Conservation (phyloP, 1,140 invertebrate genomes). For the Philotrypesis tridentata region DNA sequence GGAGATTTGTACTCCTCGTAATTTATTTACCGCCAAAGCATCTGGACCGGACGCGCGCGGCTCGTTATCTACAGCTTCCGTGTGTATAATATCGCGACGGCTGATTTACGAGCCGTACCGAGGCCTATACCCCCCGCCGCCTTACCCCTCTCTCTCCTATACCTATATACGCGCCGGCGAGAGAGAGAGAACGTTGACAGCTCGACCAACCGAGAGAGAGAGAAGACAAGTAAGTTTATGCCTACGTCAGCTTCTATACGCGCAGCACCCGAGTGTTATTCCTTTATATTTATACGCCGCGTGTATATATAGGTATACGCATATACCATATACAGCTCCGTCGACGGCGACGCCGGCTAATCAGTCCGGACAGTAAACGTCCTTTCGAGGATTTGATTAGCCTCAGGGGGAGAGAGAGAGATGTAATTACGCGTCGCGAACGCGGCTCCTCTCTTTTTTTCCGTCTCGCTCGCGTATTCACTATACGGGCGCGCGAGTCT, state of each 20-base stretch:
- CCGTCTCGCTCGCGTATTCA: too few species aligned
- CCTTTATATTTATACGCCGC: too few species aligned
- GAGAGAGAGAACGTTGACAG: background rate
- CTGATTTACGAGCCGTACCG: constrained; percentile 34
- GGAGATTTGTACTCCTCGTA: background rate
- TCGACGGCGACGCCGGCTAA: constrained; percentile 19
- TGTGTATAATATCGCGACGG: constrained; percentile 27
- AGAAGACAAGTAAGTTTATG: constrained; percentile 25
- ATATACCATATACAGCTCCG: background rate
- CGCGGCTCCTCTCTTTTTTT: background rate
- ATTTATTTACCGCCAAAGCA: constrained; percentile 39
- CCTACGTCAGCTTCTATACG: too few species aligned
- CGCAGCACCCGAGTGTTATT: too few species aligned
- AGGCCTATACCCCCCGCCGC: background rate
- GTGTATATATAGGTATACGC: background rate
- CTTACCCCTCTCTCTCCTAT: too few species aligned
- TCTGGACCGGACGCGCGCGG: constrained; percentile 35
- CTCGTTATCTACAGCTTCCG: constrained; percentile 37
- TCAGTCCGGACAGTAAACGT: constrained; percentile 13
- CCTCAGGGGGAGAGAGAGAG: background rate
- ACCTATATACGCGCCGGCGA: too few species aligned
- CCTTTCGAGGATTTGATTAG: constrained; percentile 34
- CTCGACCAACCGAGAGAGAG: background rate
- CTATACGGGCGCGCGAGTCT: too few species aligned
- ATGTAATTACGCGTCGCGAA: background rate